Conservation (phyloP, 2,797 vertebrate genomes). For the Diceros bicornis region DNA sequence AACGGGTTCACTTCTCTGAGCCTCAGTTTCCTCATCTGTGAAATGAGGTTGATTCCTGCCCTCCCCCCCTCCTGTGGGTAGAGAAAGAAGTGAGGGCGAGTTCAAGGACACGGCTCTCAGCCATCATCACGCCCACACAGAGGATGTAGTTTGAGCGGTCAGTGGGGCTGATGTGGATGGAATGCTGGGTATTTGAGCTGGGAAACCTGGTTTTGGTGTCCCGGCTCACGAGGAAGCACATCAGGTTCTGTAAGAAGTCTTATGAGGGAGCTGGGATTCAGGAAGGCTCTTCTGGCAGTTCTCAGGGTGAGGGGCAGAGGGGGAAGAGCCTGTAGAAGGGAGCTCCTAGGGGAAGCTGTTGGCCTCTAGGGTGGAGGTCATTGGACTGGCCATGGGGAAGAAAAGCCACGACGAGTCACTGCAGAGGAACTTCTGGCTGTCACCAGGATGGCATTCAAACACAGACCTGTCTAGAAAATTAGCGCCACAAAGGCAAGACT, state of each 20-base stretch:
- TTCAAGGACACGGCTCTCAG: not conserved
- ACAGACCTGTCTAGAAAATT: not conserved
- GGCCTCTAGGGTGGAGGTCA: not conserved
- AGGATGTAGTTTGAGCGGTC: not conserved
- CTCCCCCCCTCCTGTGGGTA: not conserved
- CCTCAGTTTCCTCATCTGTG: not conserved
- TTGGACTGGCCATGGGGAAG: rapidly evolving
- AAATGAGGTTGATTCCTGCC: not conserved
- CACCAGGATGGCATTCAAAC: not conserved
- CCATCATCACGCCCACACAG: too few relatives aligned
- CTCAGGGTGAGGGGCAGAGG: not conserved
- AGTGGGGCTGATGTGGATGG: not conserved
- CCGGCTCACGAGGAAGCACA: not conserved
- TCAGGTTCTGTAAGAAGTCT: not conserved
- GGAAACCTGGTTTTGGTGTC: not conserved
- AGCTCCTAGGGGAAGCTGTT: not conserved
- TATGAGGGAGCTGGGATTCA: not conserved
- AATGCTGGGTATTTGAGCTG: not conserved
- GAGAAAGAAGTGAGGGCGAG: not conserved
- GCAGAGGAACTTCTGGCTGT: not conserved
- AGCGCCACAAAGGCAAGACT: not conserved
- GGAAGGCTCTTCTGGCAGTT: not conserved
- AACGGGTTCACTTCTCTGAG: not conserved
- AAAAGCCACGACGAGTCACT: not conserved
- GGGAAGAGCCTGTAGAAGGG: not conserved